phyloP scores from a whole-genome alignment of 2,113 vertebrate genomes.

The Melanerpes aurifrons region DNA sequence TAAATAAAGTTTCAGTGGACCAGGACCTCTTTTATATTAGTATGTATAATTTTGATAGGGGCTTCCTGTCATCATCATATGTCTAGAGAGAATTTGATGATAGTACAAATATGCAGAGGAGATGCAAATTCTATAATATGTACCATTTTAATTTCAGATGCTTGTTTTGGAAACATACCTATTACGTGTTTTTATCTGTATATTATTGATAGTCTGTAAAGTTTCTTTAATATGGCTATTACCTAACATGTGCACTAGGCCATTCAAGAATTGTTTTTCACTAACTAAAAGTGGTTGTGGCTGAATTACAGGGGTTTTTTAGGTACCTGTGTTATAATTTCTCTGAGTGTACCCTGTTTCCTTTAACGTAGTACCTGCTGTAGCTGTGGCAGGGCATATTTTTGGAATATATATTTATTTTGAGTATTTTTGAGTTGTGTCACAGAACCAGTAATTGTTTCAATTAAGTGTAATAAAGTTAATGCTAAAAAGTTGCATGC shows the following conservation, averaged over 20 bases:
- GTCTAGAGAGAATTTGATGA: background rate
- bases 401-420: background rate
- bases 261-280: background rate
- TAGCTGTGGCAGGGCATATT: background rate
- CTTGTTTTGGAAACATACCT: background rate
- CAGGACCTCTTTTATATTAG: background rate
- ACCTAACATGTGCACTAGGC: no score
- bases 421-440: background rate
- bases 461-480: background rate
- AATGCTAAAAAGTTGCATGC: background rate
- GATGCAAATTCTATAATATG: accelerated
- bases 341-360: background rate
- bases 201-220: no score
- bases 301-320: background rate
- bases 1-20: background rate
- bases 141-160: background rate
- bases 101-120: background rate
- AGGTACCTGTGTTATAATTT: background rate
- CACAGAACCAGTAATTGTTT: background rate
- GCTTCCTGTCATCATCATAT: background rate
- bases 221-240: no score
- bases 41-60: background rate
- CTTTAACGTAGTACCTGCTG: background rate
- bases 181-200: background rate
- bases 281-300: background rate